Conservation (phyloP, 2,888 invertebrate species). For the Gnatocerus cornutus region DNA sequence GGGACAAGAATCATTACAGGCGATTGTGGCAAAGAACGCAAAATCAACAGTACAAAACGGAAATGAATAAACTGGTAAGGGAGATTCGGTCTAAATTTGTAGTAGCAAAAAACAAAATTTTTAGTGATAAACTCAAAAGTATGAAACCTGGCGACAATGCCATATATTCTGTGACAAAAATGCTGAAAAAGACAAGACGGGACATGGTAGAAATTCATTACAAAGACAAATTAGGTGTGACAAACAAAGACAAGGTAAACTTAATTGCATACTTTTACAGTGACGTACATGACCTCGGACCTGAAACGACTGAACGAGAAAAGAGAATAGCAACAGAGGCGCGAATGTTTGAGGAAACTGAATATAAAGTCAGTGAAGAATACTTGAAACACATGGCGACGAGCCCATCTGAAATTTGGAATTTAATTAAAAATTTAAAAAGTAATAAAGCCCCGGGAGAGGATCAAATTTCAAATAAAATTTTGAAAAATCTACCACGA, state of each 20-base stretch:
- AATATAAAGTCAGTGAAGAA: background rate
- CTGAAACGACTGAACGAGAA: too few species aligned
- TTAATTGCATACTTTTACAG: too few species aligned
- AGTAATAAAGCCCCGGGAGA: slow-evolving; percentile 38
- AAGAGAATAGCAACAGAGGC: too few species aligned
- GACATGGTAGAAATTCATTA: too few species aligned
- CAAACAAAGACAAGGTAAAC: slow-evolving; percentile 4
- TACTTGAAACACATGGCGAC: background rate
- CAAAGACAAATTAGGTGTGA: background rate
- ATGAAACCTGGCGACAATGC: background rate
- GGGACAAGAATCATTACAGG: background rate
- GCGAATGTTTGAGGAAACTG: background rate
- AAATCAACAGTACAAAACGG: background rate
- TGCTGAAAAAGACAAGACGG: too few species aligned
- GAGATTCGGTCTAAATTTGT: too few species aligned
- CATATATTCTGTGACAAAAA: background rate
- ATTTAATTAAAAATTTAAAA: slow-evolving; percentile 1
- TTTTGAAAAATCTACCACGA: slow-evolving; percentile 40
- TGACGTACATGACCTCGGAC: too few species aligned
- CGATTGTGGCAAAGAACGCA: slow-evolving; percentile 2
- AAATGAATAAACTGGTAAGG: background rate
- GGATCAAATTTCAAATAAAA: slow-evolving; percentile 25
- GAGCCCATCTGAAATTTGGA: background rate
- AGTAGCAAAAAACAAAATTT: background rate
- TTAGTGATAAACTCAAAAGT: background rate